Base-by-base conservation (phyloP, 2,113 vertebrate genomes). In the Manacus vitellinus region DNA sequence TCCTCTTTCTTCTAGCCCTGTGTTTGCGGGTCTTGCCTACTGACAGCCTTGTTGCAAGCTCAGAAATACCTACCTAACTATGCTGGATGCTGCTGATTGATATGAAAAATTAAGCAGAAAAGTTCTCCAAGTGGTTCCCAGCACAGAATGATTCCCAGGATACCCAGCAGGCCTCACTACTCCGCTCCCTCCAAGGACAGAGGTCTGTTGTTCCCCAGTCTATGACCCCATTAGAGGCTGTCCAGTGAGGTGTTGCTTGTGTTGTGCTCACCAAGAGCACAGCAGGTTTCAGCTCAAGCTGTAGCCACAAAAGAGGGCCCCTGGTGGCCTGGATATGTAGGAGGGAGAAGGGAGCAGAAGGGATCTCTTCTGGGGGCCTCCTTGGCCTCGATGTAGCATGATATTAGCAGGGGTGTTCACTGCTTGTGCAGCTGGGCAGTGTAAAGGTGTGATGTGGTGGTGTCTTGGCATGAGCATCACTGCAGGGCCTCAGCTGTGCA, bases 391-490 rank as follows among this genome's bases (percentile, higher is more conserved):
- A 25, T 27, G 35, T 24, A 23, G 7, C 24, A 37, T 8, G 56
- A 12, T 17, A 5, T 27, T 10, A 22, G 27, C 33, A 68, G 33
- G 21, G 16, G 2, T 65, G 27, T 18, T 73, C 4, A 0, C 8
- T 31, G 31, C 12, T 16, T 0, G 0, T 65, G 86, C 43, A 49
- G 35, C 62, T 56, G 71, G 37, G 54, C 44, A 27, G 19, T 8
- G 49, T 18, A 18, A 76, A 83, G 43, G 7, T n/a, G 65, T 6
- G 51, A 66, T 10, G 14, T 43, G 33, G 10, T 14, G 43, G n/a
- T 73, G 19, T 12, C 24, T 28, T 18, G 62, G 39, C 27, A 35
- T 0, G 0, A 12, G 39, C 1, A 4, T 18, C 58, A 39, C 74
- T 46, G 52, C 68, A 56, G 39, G 17, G 37, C 21, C 35, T 12